Base-by-base conservation (phyloP, 23 tunicate species). In the Halocynthia aurantium region DNA sequence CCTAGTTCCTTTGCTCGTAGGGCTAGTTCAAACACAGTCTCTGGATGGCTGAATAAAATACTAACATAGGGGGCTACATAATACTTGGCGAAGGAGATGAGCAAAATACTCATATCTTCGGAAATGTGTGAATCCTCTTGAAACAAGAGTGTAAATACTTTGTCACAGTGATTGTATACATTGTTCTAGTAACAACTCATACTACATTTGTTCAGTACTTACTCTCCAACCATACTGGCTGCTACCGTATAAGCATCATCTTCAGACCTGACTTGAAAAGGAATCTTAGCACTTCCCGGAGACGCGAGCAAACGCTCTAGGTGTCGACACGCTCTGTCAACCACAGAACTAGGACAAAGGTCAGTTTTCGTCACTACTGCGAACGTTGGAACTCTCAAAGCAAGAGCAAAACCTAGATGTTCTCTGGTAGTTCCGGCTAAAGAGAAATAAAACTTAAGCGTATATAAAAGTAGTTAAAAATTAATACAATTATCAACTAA, bases 301-400 rank as follows among this genome's bases (percentile, higher is more conserved):
- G 93, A 85, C 6, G 96, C 76, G n/a, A 96, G 86, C 7, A 96
- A 80, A 77, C 94, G 70, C 58, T 92, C 93, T 19, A 92, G 77
- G 62, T 86, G 92, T 49, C 84, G 84, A 62, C 92, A 86, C 8
- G 92, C 81, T 53, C 92, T 74, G 0, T 92, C 92, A 18, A 78
- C 80, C 8, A 86, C 80, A 10, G 85, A 63, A 7, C 69, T 40
- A 8, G 92, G 88, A 55, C 92, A 86, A 17, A 85, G 78, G 69
- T 96, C 99, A 19, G 87, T 89, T 78, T 96, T 96, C 0, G 99
- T 96, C 8, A 96, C 96, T 2, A 90, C 99, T 13, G 90, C 93
- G 52, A 96, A 77, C 18, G 86, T 84, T 2, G 99, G 99, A 57
- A 96, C 92, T 52, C 81, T 76, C 13, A 96, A 72, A 52, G 99